A percentile compares a stretch with the other conserved stretches of the same genome.
These are phyloP conservation scores for Paradisaea rubra DNA, from an alignment of 2,113 vertebrate species.

Conservation along the genomic window DNA sequence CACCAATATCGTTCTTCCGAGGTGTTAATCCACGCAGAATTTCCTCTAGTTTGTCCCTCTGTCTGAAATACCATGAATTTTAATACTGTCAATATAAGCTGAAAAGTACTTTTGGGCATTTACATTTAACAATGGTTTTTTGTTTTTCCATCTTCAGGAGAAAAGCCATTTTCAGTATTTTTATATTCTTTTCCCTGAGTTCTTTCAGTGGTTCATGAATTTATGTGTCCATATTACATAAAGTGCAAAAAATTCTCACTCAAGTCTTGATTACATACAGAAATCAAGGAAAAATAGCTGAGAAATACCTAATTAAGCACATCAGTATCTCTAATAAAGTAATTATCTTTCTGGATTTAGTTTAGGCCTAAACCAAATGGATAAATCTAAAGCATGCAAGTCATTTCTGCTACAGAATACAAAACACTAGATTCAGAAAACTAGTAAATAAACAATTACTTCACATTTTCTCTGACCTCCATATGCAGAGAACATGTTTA, in stretches of 20 bases:
- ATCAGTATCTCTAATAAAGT: neutral
- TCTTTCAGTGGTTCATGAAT: neutral
- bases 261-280: neutral
- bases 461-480: neutral
- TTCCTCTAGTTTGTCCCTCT: constrained; percentile 96
- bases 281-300: neutral
- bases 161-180: neutral
- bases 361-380: neutral
- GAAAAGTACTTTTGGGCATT: neutral
- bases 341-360: neutral
- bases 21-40: constrained; percentile 89
- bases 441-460: neutral
- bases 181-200: neutral
- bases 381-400: neutral
- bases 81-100: neutral
- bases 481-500: neutral
- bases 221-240: neutral
- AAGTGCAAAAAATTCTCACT: neutral
- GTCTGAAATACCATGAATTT: constrained; percentile 71
- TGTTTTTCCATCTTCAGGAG: neutral
- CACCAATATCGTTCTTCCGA: constrained; percentile 90
- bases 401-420: neutral
- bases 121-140: neutral
- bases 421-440: neutral
- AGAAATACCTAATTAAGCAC: neutral